These are phyloP conservation scores for Calycopis cecrops DNA, from an alignment of 1,140 invertebrate genomes.

Conservation along the genomic window DNA sequence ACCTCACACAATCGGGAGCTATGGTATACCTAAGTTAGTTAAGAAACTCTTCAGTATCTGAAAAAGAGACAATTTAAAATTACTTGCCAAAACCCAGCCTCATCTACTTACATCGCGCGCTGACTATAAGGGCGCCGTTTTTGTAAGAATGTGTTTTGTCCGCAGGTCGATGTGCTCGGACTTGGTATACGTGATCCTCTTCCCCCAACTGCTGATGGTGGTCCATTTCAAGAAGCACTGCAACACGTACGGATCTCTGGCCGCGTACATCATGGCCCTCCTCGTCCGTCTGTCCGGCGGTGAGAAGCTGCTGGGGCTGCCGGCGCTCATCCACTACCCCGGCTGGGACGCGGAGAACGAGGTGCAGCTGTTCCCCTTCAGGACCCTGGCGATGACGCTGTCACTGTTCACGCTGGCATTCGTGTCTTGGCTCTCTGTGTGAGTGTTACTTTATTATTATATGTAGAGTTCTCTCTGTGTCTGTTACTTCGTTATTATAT, in stretches of 20 bases:
- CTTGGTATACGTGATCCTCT: constrained; percentile 97
- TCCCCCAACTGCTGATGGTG: constrained; percentile 98
- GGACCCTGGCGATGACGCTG: constrained; percentile 92
- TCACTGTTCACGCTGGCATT: constrained; percentile 85
- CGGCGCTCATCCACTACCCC: constrained; percentile 91
- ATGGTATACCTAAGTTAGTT: too few relatives aligned
- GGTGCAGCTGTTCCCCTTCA: constrained; percentile 90
- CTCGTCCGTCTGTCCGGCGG: constrained; percentile 90
- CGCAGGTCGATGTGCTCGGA: constrained; percentile 95
- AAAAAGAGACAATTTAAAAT: too few relatives aligned
- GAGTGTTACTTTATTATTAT: constrained; percentile 36
- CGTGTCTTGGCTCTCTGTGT: constrained; percentile 88
- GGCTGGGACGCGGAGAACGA: constrained; percentile 84
- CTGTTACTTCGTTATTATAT: too few relatives aligned
- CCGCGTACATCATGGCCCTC: constrained; percentile 92
- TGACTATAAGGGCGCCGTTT: too few relatives aligned
- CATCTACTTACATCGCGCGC: too few relatives aligned
- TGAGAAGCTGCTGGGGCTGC: constrained; percentile 88
- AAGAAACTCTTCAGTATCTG: too few relatives aligned
- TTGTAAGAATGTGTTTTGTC: not conserved
- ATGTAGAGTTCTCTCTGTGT: not conserved
- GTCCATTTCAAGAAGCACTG: constrained; percentile 95
- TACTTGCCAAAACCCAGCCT: too few relatives aligned
- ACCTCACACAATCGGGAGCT: too few relatives aligned
- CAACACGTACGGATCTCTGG: constrained; percentile 97